A percentile compares a stretch with the other conserved stretches of the same genome.
These are phyloP conservation scores for Andrena cerasifolii DNA, from an alignment of 1,140 invertebrate species.

Conservation along the genomic window DNA sequence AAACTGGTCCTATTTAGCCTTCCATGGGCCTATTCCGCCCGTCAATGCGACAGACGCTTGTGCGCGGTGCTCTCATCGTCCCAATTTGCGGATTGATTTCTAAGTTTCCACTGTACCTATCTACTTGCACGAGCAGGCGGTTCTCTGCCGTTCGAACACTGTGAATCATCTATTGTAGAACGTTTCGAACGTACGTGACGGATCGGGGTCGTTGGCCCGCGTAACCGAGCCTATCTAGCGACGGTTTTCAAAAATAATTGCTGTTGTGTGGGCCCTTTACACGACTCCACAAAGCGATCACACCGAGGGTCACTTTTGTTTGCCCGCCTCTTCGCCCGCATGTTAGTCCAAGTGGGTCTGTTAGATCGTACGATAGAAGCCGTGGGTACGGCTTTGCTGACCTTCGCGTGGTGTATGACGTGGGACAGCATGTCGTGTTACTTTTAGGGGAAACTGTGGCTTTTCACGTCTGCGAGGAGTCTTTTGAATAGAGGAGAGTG, in stretches of 20 bases:
- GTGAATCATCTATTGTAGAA: background rate
- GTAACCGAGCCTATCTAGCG: background rate
- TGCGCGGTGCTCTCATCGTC: background rate
- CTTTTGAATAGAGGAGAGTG: too few species aligned
- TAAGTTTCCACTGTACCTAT: background rate
- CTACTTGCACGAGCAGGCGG: background rate
- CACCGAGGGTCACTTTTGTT: constrained; percentile 28
- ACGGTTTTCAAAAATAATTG: constrained; percentile 34
- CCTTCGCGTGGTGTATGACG: background rate
- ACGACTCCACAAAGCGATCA: background rate
- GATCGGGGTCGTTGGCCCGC: background rate
- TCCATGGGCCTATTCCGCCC: background rate
- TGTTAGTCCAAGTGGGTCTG: constrained; percentile 31
- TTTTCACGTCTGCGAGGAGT: too few species aligned
- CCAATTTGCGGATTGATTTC: background rate
- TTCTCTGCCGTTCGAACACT: background rate
- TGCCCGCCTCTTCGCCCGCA: constrained; percentile 37
- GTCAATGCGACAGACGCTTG: background rate
- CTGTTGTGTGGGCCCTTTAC: background rate
- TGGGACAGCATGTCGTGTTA: background rate
- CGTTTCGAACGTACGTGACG: background rate
- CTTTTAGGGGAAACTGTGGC: background rate
- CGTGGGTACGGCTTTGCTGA: constrained; percentile 13
- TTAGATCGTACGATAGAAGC: constrained; percentile 35
- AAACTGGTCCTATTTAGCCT: constrained; percentile 16